Evolutionary conservation across 2,797 vertebrate genomes (phyloP).

Genomic region (Perodicticus potto): DNA sequence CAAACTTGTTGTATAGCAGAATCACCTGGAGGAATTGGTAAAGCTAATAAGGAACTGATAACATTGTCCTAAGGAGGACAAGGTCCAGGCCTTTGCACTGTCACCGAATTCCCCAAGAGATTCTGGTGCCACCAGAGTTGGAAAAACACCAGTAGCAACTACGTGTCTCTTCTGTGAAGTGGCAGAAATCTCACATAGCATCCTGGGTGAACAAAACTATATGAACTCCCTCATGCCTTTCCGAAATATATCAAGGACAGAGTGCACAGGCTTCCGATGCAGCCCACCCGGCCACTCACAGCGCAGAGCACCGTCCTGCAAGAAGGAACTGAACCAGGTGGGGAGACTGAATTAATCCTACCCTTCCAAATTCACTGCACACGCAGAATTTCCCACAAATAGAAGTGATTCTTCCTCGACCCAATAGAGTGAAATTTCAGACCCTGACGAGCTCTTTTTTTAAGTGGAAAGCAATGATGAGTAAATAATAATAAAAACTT

Average conservation of each 20-base stretch:
- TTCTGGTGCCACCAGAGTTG: neutral
- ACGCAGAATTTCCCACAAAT: neutral
- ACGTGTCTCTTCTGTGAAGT: neutral
- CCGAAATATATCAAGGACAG: neutral
- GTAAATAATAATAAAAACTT: neutral
- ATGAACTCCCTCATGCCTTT: neutral
- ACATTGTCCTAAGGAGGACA: too few species aligned
- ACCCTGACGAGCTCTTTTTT: neutral
- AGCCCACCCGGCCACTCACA: too few species aligned
- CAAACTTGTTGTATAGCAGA: neutral
- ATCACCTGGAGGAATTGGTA: neutral
- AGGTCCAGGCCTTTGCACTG: neutral
- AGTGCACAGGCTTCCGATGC: neutral
- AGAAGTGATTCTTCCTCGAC: neutral
- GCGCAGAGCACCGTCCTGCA: neutral
- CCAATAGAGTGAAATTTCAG: neutral
- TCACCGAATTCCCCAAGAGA: neutral
- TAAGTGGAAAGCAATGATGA: neutral
- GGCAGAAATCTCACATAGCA: neutral
- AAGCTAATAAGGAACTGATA: neutral
- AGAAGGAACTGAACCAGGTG: neutral
- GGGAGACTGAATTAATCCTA: fast-evolving
- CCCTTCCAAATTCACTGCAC: neutral
- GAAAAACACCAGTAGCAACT: neutral
- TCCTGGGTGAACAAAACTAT: neutral